Base-by-base conservation (phyloP, 2,888 invertebrate genomes). In the Zhengitettix transpicula region DNA sequence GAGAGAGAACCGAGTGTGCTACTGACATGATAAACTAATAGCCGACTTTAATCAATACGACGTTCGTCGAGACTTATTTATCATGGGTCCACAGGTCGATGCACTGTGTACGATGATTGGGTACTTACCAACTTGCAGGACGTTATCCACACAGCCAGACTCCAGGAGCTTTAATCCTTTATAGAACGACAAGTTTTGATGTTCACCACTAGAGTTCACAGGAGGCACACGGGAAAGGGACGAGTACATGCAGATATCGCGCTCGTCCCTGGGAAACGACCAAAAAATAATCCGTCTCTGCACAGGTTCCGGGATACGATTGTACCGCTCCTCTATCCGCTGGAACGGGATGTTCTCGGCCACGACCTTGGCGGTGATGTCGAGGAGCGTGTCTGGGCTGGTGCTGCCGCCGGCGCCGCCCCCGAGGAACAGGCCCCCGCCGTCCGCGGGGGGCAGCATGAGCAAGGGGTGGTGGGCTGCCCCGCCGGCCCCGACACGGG, bases 241-340 rank as follows among this genome's bases (percentile, higher is more conserved):
- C 68, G 88, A 89, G 77, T 91, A 91, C 88, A 90, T 89, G 76
- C 87, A 87, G 73, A 91, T 89, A 77, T 89, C 89, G 71, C 85
- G 79, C 75, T 90, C 90, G 72, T 89, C 86, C 69, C 89, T 77
- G 67, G 90, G 91, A 77, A 90, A 90, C 65, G 89, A 89, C 88
- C 89, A 90, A 78, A 82, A 90, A 71, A 90, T 88, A 73, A 90
- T 87, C 71, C 89, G 81, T 67, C 87, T 81, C 75, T 90, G 90
- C 72, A 90, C 89, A 66, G 89, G 89, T 73, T 90, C 90, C 66
- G 90, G 91, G 73, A 91, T 89, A 69, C 89, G 82, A 72, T 87
- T 86, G 74, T 88, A 89, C 66, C 87, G 82, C 74, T 89, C 89
- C 75, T 90, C 90, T 71, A 91, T 87, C 68, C 86, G 80, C 73